A percentile compares a stretch with the other conserved stretches of the same genome.
phyloP scores from a whole-genome alignment of 2,113 vertebrate species.

The Azemiops feae region DNA sequence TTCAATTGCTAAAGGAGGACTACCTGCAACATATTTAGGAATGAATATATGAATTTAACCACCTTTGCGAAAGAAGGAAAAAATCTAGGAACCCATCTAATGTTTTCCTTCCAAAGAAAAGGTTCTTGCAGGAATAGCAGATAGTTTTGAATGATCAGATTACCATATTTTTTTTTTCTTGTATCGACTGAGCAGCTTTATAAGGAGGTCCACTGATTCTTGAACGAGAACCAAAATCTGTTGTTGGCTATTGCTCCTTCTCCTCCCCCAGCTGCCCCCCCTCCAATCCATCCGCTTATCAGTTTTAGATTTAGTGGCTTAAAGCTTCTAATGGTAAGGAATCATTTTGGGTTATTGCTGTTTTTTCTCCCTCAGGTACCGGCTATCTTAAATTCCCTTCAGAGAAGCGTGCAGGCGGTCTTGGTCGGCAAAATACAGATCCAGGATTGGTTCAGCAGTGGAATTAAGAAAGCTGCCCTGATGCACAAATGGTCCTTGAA shows the following conservation, averaged over 20 bases:
- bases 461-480: slow-evolving; percentile 95
- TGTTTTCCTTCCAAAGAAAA: not conserved
- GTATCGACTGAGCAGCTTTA: not conserved
- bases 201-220: not conserved
- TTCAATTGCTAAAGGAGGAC: not conserved
- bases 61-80: not conserved
- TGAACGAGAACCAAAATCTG: not conserved
- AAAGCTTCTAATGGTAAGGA: not conserved
- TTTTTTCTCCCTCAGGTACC: slow-evolving; percentile 81
- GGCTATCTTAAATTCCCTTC: slow-evolving; percentile 93
- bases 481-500: slow-evolving; percentile 98
- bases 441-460: slow-evolving; percentile 98
- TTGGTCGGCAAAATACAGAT: slow-evolving; percentile 98
- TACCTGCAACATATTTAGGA: not conserved
- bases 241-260: not conserved
- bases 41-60: not conserved
- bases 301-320: slow-evolving; percentile 5
- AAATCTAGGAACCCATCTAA: not conserved
- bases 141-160: not conserved
- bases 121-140: not conserved
- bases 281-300: not conserved
- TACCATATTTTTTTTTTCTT: not conserved
- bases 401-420: slow-evolving; percentile 96
- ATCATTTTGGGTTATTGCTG: not conserved
- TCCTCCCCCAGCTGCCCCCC: not conserved